phyloP scores from a whole-genome alignment of 2,797 vertebrate species.

The Melanotaenia nigrans region DNA sequence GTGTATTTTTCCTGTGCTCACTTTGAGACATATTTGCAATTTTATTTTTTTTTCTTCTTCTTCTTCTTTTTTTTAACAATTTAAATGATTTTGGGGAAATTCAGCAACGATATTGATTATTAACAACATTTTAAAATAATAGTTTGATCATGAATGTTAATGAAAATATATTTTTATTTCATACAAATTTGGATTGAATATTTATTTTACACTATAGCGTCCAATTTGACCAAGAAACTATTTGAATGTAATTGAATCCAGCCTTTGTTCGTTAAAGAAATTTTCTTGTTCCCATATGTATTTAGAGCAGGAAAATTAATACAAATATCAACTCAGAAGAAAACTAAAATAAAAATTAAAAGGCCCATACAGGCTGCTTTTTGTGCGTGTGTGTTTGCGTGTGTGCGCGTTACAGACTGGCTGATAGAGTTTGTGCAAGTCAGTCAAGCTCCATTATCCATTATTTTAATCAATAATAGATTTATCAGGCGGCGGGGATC shows the following conservation, averaged over 20 bases:
- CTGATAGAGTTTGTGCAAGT: constrained; percentile 31
- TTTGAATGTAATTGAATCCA: not conserved
- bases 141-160: not conserved
- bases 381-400: not conserved
- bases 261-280: not conserved
- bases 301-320: constrained; percentile 1
- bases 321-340: not conserved
- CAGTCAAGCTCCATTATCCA: constrained; percentile 62
- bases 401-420: constrained; percentile 8
- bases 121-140: not conserved
- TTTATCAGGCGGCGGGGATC: constrained; percentile 68
- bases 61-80: not conserved
- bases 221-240: not conserved
- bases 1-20: not conserved
- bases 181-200: not conserved
- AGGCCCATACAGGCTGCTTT: not conserved
- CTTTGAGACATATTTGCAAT: not conserved
- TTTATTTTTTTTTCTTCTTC: not conserved
- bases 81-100: not conserved
- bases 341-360: not conserved
- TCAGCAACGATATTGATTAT: not conserved
- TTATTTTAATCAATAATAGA: constrained; percentile 82
- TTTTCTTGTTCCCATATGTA: not conserved
- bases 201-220: too few species aligned
- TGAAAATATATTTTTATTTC: not conserved